A percentile compares a stretch with the other conserved stretches of the same genome.
Conservation (phyloP, 2,888 invertebrate genomes). For the Tetranychus piercei region DNA sequence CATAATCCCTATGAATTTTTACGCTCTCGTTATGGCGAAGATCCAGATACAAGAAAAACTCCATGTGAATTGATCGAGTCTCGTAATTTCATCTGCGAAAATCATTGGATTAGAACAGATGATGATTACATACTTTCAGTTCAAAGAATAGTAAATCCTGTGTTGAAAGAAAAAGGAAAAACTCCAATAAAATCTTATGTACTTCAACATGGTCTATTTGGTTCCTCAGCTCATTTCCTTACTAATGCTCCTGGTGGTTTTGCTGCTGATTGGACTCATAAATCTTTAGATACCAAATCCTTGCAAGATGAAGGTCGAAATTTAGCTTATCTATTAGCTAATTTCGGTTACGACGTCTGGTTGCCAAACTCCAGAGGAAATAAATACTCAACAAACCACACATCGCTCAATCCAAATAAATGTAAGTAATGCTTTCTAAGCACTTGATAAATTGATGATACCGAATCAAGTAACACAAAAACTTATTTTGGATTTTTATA, state of each 20-base stretch:
- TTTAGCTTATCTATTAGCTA: neutral
- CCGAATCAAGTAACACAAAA: no score
- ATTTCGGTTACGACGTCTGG: no score
- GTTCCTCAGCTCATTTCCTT: neutral
- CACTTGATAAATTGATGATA: no score
- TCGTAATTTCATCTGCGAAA: neutral
- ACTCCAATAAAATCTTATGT: neutral
- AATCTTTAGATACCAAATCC: no score
- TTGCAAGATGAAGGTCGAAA: slow-evolving; percentile 23
- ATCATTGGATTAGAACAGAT: neutral
- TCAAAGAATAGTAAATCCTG: neutral
- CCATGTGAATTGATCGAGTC: neutral
- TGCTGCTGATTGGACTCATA: neutral
- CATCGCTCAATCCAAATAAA: no score
- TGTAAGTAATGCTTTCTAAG: no score
- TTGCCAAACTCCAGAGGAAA: no score
- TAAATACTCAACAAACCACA: no score
- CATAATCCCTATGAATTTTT: no score
- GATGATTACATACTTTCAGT: neutral
- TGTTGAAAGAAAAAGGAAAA: neutral
- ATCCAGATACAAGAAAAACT: neutral
- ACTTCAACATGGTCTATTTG: slow-evolving; percentile 4
- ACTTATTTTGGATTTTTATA: no score
- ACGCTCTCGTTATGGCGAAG: neutral
- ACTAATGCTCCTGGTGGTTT: neutral